These are phyloP conservation scores for Oreochromis tanganicae DNA, from an alignment of 2,113 vertebrate species.

Conservation along the genomic window DNA sequence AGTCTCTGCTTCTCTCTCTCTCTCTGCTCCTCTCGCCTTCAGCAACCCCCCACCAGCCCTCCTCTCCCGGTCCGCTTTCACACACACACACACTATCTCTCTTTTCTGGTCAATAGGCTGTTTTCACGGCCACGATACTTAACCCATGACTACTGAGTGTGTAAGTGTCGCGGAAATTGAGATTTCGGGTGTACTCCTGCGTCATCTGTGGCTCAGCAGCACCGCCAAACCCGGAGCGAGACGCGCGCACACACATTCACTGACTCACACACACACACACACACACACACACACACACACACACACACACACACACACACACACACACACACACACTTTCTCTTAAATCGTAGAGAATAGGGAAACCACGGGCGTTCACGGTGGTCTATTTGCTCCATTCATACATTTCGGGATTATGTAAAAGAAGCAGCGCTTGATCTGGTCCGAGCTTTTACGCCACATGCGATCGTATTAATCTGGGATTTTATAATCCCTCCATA, in stretches of 20 bases:
- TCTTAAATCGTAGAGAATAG: background rate
- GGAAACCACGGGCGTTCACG: conserved; percentile 27
- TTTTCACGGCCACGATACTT: conserved; percentile 20
- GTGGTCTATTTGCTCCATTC: conserved; percentile 7
- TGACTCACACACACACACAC: background rate
- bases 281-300: background rate
- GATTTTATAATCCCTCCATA: conserved; percentile 1
- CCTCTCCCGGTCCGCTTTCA: background rate
- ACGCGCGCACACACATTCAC: background rate
- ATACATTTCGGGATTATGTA: background rate
- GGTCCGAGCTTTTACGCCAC: conserved; percentile 2
- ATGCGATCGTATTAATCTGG: conserved; percentile 30
- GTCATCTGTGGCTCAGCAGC: conserved; percentile 42
- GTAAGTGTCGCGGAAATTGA: conserved; percentile 34
- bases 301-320: background rate
- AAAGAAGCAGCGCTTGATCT: background rate
- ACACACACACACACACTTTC: background rate
- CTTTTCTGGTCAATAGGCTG: conserved; percentile 3
- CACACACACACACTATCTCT: background rate
- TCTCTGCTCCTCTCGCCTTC: background rate
- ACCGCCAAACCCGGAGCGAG: background rate
- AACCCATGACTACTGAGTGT: conserved; percentile 34
- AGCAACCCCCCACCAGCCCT: conserved; percentile 17
- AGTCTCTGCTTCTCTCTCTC: background rate
- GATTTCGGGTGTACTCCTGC: conserved; percentile 30